A percentile compares a stretch with the other conserved stretches of the same genome.
phyloP scores from a whole-genome alignment of 2,888 invertebrate genomes.

The Oscheius sp. region DNA sequence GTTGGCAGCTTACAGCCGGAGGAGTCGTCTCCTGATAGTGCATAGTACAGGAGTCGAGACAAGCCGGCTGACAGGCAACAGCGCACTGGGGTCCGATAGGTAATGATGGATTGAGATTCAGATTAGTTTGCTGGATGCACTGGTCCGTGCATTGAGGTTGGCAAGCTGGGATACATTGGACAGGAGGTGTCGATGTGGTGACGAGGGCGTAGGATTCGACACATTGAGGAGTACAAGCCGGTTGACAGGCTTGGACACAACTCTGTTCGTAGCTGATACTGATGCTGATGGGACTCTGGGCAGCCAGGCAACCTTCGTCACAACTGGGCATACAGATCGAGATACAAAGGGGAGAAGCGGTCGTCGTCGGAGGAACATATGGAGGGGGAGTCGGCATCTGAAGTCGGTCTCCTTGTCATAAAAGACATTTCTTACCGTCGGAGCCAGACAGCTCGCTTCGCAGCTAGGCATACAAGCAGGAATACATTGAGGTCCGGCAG shows the following conservation, averaged over 20 bases:
- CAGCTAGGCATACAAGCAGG: conserved; percentile 51
- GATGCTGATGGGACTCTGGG: conserved; percentile 34
- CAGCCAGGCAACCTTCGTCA: conserved; percentile 40
- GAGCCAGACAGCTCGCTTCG: conserved; percentile 40
- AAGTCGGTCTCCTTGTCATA: neutral
- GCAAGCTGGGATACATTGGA: conserved; percentile 43
- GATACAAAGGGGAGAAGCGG: conserved; percentile 33
- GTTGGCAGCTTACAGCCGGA: neutral
- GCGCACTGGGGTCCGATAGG: conserved; percentile 43
- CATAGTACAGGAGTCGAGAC: conserved; percentile 17
- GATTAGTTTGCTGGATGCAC: conserved; percentile 30
- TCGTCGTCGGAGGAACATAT: conserved; percentile 1
- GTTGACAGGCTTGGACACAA: conserved; percentile 38
- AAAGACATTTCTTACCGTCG: neutral
- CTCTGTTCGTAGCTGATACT: conserved; percentile 9
- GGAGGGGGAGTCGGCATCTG: conserved; percentile 21
- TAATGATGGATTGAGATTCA: conserved; percentile 28
- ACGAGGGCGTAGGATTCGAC: conserved; percentile 34
- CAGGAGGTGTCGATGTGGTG: conserved; percentile 35
- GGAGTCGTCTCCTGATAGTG: conserved; percentile 10
- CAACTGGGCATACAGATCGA: conserved; percentile 49
- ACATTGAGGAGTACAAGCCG: conserved; percentile 47
- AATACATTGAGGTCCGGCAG: conserved; percentile 43
- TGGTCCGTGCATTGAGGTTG: conserved; percentile 47
- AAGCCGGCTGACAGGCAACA: conserved; percentile 41